Conservation (phyloP, 2,113 vertebrate species). For the Chaetodon auriga region DNA sequence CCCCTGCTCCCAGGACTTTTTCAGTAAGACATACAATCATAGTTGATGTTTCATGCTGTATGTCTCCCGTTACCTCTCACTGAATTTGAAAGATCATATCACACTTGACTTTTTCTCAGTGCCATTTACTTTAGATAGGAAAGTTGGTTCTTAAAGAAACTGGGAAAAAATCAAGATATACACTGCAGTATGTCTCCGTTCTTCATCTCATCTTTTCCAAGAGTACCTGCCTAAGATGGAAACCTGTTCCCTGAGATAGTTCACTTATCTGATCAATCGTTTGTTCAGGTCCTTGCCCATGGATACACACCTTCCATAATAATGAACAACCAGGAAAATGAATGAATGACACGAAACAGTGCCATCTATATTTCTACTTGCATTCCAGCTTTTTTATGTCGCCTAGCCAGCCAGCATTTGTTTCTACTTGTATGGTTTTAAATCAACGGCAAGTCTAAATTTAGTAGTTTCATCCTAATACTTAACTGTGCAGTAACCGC, state of each 20-base stretch:
- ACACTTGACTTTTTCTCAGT: constrained; percentile 45
- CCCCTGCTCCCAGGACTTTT: neutral
- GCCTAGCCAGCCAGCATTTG: neutral
- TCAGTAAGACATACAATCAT: constrained; percentile 31
- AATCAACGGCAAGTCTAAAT: neutral
- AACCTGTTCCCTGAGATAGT: too few species aligned
- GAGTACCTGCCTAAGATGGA: neutral
- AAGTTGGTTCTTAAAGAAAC: neutral
- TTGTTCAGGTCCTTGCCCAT: neutral
- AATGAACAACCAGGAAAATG: neutral
- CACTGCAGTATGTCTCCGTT: neutral
- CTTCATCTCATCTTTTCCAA: neutral
- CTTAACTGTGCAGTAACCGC: neutral
- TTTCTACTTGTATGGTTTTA: neutral
- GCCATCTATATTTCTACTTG: too few species aligned
- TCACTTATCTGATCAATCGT: neutral
- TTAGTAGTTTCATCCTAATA: neutral
- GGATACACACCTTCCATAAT: neutral
- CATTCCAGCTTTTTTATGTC: neutral
- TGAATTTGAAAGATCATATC: constrained; percentile 28
- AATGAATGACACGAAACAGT: neutral
- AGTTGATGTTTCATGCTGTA: constrained; percentile 19
- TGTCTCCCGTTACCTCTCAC: neutral
- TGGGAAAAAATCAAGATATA: neutral
- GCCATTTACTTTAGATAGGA: constrained; percentile 13